phyloP scores from a whole-genome alignment of 1,140 invertebrate genomes.

The Neotoxoptera formosana region DNA sequence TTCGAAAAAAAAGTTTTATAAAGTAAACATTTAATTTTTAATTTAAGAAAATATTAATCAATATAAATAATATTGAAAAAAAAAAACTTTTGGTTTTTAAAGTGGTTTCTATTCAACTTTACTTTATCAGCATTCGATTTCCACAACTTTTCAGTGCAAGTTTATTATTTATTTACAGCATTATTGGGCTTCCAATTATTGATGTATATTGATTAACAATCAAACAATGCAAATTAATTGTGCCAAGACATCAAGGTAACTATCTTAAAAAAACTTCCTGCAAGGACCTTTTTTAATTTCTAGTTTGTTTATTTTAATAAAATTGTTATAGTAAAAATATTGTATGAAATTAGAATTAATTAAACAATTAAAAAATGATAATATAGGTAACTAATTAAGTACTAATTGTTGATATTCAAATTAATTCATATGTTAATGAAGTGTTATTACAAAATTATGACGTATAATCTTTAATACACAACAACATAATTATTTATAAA shows the following conservation, averaged over 20 bases:
- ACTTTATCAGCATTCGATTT: background rate
- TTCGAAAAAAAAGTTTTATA: background rate
- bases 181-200: background rate
- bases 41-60: background rate
- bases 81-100: background rate
- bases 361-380: background rate
- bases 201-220: background rate
- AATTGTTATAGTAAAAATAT: background rate
- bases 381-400: too few relatives aligned
- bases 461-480: background rate
- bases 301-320: background rate
- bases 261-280: background rate
- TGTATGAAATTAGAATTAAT: background rate
- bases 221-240: background rate
- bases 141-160: background rate
- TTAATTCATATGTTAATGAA: too few relatives aligned
- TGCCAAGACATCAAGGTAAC: background rate
- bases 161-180: background rate
- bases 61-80: background rate
- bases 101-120: background rate
- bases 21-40: background rate
- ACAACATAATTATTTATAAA: background rate
- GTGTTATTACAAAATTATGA: background rate
- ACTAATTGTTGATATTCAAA: too few relatives aligned
- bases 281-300: background rate